phyloP scores from a whole-genome alignment of 2,113 vertebrate genomes.

The Polypterus bichir region DNA sequence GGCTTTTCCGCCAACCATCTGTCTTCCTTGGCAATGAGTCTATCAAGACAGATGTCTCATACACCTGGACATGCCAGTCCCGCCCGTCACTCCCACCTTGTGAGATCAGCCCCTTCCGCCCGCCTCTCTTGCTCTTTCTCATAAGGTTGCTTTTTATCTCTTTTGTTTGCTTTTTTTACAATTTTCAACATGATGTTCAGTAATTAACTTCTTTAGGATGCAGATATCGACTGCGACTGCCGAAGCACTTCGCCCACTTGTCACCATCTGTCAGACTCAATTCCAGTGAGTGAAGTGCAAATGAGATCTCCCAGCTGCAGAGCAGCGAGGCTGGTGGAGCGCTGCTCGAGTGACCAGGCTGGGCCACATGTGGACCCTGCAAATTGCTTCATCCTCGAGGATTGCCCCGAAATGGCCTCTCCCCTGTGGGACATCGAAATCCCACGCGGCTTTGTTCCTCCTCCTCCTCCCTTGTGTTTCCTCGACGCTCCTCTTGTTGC shows the following conservation, averaged over 20 bases:
- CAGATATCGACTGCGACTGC: neutral
- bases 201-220: constrained; percentile 1
- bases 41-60: too few relatives aligned
- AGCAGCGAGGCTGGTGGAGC: constrained; percentile 31
- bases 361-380: too few relatives aligned
- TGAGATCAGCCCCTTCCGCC: constrained; percentile 13
- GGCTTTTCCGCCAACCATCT: too few relatives aligned
- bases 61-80: too few relatives aligned
- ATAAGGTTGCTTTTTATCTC: neutral
- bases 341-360: constrained; percentile 16
- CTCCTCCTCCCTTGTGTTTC: too few relatives aligned
- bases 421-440: too few relatives aligned
- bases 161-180: neutral
- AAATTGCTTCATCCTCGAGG: too few relatives aligned
- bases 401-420: too few relatives aligned
- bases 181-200: neutral
- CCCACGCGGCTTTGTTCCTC: too few relatives aligned
- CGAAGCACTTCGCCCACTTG: constrained; percentile 39
- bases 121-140: neutral
- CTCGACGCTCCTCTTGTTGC: too few relatives aligned
- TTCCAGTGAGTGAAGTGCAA: constrained; percentile 49
- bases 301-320: constrained; percentile 54
- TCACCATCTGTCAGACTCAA: constrained; percentile 58
- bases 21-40: too few relatives aligned
- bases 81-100: too few relatives aligned